Percentiles rank a stretch among this genome's conserved stretches.
Evolutionary conservation across 2,888 invertebrate species (phyloP).

Genomic region (Pammene aurita): DNA sequence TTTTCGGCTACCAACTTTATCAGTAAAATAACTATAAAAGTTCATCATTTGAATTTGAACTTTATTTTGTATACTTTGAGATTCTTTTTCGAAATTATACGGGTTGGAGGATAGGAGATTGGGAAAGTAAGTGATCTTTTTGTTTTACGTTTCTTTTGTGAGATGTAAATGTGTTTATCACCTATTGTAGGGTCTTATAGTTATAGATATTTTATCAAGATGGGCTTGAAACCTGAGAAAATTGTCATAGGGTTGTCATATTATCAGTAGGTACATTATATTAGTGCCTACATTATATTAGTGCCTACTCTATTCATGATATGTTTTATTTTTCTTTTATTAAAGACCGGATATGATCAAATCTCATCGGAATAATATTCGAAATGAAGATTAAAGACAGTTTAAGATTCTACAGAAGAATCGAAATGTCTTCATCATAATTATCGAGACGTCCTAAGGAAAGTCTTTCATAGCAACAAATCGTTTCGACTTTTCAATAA

Average conservation of each 20-base stretch:
- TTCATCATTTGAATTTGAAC: constrained; percentile 2
- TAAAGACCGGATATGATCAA: too few relatives aligned
- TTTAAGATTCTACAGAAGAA: too few relatives aligned
- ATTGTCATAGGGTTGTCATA: not conserved
- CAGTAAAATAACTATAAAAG: not conserved
- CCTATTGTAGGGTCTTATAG: constrained; percentile 26
- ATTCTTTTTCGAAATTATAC: not conserved
- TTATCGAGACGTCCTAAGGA: too few relatives aligned
- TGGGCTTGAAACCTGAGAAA: constrained; percentile 9
- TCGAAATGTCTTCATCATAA: too few relatives aligned
- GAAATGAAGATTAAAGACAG: too few relatives aligned
- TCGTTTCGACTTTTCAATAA: too few relatives aligned
- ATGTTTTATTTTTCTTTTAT: too few relatives aligned
- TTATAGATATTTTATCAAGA: constrained; percentile 33
- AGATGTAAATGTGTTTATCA: constrained; percentile 40
- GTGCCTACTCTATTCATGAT: not conserved
- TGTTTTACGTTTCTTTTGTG: constrained; percentile 28
- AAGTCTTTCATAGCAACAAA: too few relatives aligned
- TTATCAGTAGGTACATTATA: constrained; percentile 1
- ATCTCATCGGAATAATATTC: too few relatives aligned
- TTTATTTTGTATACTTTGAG: not conserved
- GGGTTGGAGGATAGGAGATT: not conserved
- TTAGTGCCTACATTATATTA: too few relatives aligned
- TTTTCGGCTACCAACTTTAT: constrained; percentile 13
- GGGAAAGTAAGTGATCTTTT: constrained; percentile 7